phyloP scores from a whole-genome alignment of 2,113 vertebrate genomes.

The Chitala chitala region DNA sequence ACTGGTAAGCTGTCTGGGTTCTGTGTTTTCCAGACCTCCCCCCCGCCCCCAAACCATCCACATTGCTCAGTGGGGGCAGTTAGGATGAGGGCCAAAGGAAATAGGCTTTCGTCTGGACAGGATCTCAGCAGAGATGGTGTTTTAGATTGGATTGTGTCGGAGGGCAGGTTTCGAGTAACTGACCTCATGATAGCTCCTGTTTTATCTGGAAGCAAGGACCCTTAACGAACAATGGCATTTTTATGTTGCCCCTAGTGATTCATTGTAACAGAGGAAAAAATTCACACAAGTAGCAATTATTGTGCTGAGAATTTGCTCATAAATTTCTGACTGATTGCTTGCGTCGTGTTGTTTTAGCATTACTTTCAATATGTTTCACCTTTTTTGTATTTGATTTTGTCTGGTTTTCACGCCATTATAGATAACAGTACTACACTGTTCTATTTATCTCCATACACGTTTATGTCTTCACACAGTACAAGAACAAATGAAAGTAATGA shows the following conservation, averaged over 20 bases:
- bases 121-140: conserved; percentile 61
- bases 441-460: too few species aligned
- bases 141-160: conserved; percentile 46
- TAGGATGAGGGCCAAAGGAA: conserved; percentile 62
- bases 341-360: background rate
- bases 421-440: too few species aligned
- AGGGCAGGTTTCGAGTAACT: conserved; percentile 43
- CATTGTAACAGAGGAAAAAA: background rate
- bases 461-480: too few species aligned
- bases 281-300: background rate
- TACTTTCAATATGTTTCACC: background rate
- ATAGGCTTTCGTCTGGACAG: conserved; percentile 66
- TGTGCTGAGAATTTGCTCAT: background rate
- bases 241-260: conserved; percentile 14
- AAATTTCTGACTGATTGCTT: conserved; percentile 1
- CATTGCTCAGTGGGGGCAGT: conserved; percentile 51
- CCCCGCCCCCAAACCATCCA: conserved; percentile 10
- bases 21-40: conserved; percentile 26
- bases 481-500: too few species aligned
- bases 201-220: conserved; percentile 55
- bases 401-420: too few species aligned
- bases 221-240: conserved; percentile 6
- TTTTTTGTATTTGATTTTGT: conserved; percentile 2
- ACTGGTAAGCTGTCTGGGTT: conserved; percentile 22
- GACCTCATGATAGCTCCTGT: conserved; percentile 50